A percentile compares a stretch with the other conserved stretches of the same genome.
Conservation (phyloP, 2,797 vertebrate genomes). For the Peromyscus melanophrys region DNA sequence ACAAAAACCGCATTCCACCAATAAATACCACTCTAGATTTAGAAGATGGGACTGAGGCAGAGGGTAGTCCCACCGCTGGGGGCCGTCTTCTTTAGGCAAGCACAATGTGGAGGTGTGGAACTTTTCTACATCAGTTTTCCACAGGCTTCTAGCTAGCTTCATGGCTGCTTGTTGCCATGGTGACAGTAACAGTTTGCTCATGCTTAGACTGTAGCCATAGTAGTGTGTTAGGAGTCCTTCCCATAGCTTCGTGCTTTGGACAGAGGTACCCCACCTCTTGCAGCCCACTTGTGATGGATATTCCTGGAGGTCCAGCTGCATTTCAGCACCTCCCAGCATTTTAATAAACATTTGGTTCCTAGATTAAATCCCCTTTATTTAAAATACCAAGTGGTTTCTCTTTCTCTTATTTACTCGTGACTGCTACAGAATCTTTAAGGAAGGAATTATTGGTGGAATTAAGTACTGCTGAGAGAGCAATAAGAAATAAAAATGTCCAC, state of each 20-base stretch:
- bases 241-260: neutral
- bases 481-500: neutral
- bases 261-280: neutral
- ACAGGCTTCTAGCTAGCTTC: neutral
- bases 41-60: neutral
- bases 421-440: neutral
- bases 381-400: slow-evolving; percentile 10
- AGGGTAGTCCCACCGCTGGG: neutral
- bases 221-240: neutral
- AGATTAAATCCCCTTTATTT: slow-evolving; percentile 29
- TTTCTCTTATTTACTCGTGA: slow-evolving; percentile 39
- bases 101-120: neutral
- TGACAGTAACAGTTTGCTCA: neutral
- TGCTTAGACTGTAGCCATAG: neutral
- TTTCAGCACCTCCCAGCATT: neutral
- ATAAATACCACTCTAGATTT: neutral
- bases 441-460: neutral
- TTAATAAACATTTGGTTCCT: slow-evolving; percentile 13
- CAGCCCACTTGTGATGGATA: neutral
- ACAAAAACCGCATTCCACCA: neutral
- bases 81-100: neutral
- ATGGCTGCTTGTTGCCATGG: neutral
- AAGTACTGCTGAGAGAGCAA: neutral
- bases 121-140: neutral
- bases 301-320: neutral